Percentiles rank a stretch among this genome's conserved stretches.
Conservation (phyloP, 2,888 invertebrate species). For the Folsomia manolachei region DNA sequence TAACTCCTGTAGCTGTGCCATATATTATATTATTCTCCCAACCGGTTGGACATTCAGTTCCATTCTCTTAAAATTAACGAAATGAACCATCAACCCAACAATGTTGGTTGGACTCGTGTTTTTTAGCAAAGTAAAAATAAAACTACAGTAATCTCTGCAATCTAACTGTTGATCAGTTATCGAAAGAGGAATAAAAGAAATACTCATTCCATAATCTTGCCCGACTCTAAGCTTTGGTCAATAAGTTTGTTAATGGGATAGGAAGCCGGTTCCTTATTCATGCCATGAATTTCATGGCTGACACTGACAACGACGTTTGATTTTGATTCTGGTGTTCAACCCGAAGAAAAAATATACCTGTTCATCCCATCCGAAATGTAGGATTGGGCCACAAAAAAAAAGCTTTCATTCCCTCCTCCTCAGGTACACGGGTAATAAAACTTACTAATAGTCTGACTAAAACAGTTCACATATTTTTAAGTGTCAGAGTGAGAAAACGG, state of each 20-base stretch:
- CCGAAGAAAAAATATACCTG: neutral
- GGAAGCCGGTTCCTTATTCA: neutral
- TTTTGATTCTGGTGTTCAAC: no score
- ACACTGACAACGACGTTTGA: no score
- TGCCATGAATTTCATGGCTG: no score
- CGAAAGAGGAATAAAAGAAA: neutral
- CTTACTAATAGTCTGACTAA: constrained; percentile 1
- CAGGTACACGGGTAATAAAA: neutral
- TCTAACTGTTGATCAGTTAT: constrained; percentile 6
- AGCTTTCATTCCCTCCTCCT: neutral
- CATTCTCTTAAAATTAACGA: neutral
- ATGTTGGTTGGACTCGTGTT: neutral
- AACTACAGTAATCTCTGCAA: neutral
- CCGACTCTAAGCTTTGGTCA: neutral
- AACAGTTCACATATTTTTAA: constrained; percentile 10
- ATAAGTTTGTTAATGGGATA: neutral
- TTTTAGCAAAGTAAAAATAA: neutral
- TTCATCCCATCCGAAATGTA: neutral
- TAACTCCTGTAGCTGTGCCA: no score
- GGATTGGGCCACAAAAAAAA: no score
- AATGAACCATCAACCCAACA: neutral
- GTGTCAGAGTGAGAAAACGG: constrained; percentile 1
- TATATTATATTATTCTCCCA: no score
- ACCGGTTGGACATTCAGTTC: neutral
- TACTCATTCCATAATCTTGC: neutral